Percentiles rank a stretch among this genome's conserved stretches.
Conservation (phyloP, 1,140 invertebrate species). For the Prorops nasuta region DNA sequence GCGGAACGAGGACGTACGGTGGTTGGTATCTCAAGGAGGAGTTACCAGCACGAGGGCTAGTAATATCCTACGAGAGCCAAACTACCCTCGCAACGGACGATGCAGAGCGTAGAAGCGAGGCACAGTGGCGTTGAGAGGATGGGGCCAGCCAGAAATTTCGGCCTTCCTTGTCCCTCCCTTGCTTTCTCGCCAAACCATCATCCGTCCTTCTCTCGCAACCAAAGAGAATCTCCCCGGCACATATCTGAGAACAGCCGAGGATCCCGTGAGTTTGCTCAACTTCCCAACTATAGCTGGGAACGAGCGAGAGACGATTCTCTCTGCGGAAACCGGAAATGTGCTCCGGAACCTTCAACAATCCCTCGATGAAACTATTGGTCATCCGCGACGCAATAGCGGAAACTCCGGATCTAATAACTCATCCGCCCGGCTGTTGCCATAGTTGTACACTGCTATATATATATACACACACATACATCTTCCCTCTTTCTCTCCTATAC, state of each 20-base stretch:
- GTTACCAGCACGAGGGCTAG: constrained; percentile 3
- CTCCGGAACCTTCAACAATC: constrained; percentile 58
- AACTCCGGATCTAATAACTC: constrained; percentile 57
- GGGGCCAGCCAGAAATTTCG: constrained; percentile 15
- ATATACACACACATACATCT: too few species aligned
- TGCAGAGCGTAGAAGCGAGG: too few species aligned
- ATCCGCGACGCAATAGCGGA: constrained; percentile 56
- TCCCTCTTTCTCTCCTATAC: not conserved
- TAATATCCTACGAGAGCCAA: constrained; percentile 15
- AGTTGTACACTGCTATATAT: too few species aligned
- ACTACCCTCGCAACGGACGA: constrained; percentile 13
- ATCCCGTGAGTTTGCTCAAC: constrained; percentile 12
- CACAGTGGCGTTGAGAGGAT: too few species aligned
- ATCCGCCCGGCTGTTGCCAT: constrained; percentile 39
- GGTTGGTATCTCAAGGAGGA: constrained; percentile 2
- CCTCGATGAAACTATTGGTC: constrained; percentile 59
- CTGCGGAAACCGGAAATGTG: constrained; percentile 57
- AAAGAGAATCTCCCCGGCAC: not conserved
- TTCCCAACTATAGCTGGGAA: too few species aligned
- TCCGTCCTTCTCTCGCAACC: not conserved
- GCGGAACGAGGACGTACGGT: not conserved
- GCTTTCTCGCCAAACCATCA: too few species aligned
- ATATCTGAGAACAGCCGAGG: constrained; percentile 14
- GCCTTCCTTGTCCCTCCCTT: constrained; percentile 1
- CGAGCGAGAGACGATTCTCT: constrained; percentile 31